Conservation (phyloP, 2,113 vertebrate species). For the Scalopus aquaticus region DNA sequence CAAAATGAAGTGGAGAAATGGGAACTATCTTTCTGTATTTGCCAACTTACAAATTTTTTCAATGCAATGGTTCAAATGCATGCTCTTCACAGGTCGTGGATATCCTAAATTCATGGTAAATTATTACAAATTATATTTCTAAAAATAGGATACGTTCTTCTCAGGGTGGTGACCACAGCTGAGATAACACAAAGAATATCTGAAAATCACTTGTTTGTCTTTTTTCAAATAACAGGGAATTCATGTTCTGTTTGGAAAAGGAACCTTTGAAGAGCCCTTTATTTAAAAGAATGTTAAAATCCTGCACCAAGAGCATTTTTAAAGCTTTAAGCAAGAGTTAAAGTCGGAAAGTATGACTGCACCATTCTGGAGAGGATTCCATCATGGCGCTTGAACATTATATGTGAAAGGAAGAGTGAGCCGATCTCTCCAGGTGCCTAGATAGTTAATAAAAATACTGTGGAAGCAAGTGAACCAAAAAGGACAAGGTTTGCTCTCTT, state of each 20-base stretch:
- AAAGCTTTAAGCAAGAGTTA: not conserved
- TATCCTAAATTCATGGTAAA: not conserved
- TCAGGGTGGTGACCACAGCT: not conserved
- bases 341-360: not conserved
- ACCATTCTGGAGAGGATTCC: not conserved
- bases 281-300: slow-evolving; percentile 35
- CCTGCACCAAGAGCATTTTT: not conserved
- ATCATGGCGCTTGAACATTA: not conserved
- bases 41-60: not conserved
- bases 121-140: slow-evolving; percentile 36
- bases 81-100: not conserved
- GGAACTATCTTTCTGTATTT: not conserved
- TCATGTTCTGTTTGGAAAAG: slow-evolving; percentile 18
- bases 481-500: not conserved
- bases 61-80: not conserved
- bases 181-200: slow-evolving; percentile 23
- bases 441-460: not conserved
- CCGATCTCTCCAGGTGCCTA: not conserved
- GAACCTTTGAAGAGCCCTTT: not conserved
- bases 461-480: slow-evolving; percentile 39
- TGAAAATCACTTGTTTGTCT: slow-evolving; percentile 17
- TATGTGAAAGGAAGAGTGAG: not conserved
- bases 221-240: not conserved
- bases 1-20: not conserved
- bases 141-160: slow-evolving; percentile 5